Base-by-base conservation (phyloP, 2,888 invertebrate species). In the Siphonodentalium dalli region DNA sequence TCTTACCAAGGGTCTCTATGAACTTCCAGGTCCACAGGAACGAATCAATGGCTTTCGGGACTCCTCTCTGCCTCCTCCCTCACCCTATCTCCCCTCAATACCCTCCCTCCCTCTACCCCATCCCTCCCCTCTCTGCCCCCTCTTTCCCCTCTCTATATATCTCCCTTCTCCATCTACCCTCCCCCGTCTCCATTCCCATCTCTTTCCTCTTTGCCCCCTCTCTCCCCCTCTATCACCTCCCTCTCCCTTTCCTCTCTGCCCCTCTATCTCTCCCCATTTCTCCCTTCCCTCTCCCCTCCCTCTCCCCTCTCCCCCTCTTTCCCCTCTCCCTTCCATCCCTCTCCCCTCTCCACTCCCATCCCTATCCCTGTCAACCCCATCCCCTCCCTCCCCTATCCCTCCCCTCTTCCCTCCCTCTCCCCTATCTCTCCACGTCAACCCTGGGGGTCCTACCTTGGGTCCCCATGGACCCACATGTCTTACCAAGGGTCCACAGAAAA, bases 191-290 rank as follows among this genome's bases (percentile, higher is more conserved):
- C 15, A 8, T 15, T 15, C 15, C 15, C 15, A 8, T 15, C 11
- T 18, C 8, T 18, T 8, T 18, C 8, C 37, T 15, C 8, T 18
- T 8, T 18, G 8, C 37, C 8, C 8, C 9, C 15, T 6, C 34
- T 8, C 23, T 26, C 20, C 15, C 15, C 37, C 18, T 23, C 24
- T 24, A 11, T 21, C n/a, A 21, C 24, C 20, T 21, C 23, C 35
- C 45, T 34, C 45, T 45, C 45, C 13, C 33, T 34, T 35, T 45
- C 45, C 20, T 21, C 23, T 21, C 34, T 8, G 23, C 18, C 9
- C 13, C 9, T 23, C 13, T 7, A 13, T 24, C 24, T 13, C 21
- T 20, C n/a, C 18, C 9, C 34, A n/a, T 34, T 18, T 34, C 20
- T 21, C 23, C 15, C 15, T 23, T 13, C 33, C 9, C 45, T 20